These are phyloP conservation scores for Tiphia femorata DNA, from an alignment of 2,888 invertebrate species.

Conservation along the genomic window DNA sequence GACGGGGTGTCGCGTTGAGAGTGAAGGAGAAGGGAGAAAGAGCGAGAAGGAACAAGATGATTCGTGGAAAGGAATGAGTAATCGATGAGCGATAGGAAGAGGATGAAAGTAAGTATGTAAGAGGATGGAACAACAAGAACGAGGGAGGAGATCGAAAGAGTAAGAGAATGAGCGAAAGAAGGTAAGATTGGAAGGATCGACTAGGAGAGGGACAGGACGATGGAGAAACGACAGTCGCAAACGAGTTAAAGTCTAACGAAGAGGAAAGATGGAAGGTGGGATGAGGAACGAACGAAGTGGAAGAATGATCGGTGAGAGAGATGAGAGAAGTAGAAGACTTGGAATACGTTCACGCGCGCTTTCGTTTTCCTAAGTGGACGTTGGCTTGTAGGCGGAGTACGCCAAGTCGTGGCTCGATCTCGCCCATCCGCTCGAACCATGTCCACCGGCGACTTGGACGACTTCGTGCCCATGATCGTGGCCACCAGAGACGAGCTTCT, in stretches of 20 bases:
- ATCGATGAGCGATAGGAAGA: background rate
- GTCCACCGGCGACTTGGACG: slow-evolving; percentile 74
- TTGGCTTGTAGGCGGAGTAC: slow-evolving; percentile 74
- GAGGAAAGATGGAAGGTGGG: slow-evolving; percentile 2
- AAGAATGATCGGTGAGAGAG: background rate
- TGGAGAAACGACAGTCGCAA: no score
- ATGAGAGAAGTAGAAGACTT: background rate
- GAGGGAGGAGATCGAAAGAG: background rate
- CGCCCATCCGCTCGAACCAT: slow-evolving; percentile 82
- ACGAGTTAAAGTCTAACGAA: no score
- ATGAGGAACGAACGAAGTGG: background rate
- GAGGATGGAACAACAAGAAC: no score
- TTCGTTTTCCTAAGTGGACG: slow-evolving; percentile 44
- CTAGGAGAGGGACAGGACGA: no score
- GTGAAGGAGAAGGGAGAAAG: slow-evolving; percentile 4
- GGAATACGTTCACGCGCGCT: background rate
- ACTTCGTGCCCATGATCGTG: slow-evolving; percentile 75
- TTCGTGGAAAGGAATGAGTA: background rate
- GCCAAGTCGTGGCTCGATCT: slow-evolving; percentile 76
- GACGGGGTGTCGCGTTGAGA: slow-evolving; percentile 1
- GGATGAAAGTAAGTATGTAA: background rate
- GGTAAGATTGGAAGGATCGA: no score
- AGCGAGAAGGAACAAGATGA: background rate
- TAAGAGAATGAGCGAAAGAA: background rate
- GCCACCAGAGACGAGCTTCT: slow-evolving; percentile 81